Percentiles rank a stretch among this genome's conserved stretches.
These are phyloP conservation scores for Microvelia longipes DNA, from an alignment of 1,140 invertebrate genomes.

Conservation along the genomic window DNA sequence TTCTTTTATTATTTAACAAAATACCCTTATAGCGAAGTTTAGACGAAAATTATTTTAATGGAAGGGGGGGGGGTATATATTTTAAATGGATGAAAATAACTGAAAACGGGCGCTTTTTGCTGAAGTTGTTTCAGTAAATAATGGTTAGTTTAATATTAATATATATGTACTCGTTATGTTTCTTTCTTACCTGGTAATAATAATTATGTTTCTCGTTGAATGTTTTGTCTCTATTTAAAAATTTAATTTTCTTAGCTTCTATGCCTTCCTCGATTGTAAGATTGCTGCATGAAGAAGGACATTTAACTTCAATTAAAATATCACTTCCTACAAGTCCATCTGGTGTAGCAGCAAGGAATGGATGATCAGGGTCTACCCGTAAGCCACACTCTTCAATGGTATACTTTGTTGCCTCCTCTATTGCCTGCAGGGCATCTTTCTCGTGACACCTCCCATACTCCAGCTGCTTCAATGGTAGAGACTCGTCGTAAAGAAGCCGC, in stretches of 20 bases:
- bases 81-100: too few relatives aligned
- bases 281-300: background rate
- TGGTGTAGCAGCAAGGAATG: background rate
- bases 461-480: background rate
- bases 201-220: too few relatives aligned
- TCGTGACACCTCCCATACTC: background rate
- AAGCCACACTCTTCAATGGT: background rate
- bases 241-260: background rate
- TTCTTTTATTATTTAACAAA: too few relatives aligned
- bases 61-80: too few relatives aligned
- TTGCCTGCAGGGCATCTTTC: background rate
- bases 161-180: too few relatives aligned
- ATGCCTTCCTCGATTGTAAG: background rate
- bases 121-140: too few relatives aligned
- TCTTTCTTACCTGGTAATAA: too few relatives aligned
- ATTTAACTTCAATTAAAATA: background rate
- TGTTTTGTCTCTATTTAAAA: too few relatives aligned
- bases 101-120: too few relatives aligned
- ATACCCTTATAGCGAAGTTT: too few relatives aligned
- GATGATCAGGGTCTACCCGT: background rate
- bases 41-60: too few relatives aligned
- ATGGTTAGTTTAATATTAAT: too few relatives aligned
- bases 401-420: background rate
- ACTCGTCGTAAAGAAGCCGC: background rate
- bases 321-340: background rate